phyloP scores from a whole-genome alignment of 2,888 invertebrate genomes.

The Leptinotarsa rubiginosa region DNA sequence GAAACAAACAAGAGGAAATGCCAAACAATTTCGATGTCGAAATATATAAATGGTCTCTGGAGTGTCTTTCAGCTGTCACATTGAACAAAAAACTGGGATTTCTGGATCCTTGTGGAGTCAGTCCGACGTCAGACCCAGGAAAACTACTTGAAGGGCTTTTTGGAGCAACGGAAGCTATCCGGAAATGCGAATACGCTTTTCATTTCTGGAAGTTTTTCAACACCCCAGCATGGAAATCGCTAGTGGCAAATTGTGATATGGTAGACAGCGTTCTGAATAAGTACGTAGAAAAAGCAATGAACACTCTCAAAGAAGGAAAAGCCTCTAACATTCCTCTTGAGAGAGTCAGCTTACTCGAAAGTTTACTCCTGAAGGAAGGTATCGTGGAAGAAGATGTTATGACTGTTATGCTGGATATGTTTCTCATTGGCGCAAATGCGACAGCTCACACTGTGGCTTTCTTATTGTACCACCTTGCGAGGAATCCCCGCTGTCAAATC shows the following conservation, averaged over 20 bases:
- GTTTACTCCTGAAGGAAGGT: conserved; percentile 70
- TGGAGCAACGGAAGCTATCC: conserved; percentile 71
- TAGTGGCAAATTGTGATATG: conserved; percentile 72
- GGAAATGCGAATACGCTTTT: conserved; percentile 68
- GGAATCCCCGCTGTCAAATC: conserved; percentile 74
- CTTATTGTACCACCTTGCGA: conserved; percentile 76
- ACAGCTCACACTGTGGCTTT: conserved; percentile 74
- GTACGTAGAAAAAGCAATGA: conserved; percentile 68
- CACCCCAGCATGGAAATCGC: conserved; percentile 71
- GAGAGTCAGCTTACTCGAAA: conserved; percentile 67
- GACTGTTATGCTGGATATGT: conserved; percentile 75
- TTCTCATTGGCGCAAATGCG: conserved; percentile 75
- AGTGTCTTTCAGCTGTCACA: conserved; percentile 71
- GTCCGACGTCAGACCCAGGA: conserved; percentile 70
- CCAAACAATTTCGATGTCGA: conserved; percentile 71
- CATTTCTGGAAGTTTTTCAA: conserved; percentile 75
- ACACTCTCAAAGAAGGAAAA: conserved; percentile 58
- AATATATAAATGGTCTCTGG: conserved; percentile 77
- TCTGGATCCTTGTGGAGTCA: conserved; percentile 67
- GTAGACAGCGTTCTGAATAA: conserved; percentile 75
- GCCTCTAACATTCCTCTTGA: conserved; percentile 40
- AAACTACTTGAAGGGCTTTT: conserved; percentile 71
- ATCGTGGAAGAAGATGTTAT: conserved; percentile 73
- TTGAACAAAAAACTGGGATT: conserved; percentile 75
- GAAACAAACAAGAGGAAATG: conserved; percentile 76